phyloP scores from a whole-genome alignment of 2,888 invertebrate species.

The Pteria penguin region DNA sequence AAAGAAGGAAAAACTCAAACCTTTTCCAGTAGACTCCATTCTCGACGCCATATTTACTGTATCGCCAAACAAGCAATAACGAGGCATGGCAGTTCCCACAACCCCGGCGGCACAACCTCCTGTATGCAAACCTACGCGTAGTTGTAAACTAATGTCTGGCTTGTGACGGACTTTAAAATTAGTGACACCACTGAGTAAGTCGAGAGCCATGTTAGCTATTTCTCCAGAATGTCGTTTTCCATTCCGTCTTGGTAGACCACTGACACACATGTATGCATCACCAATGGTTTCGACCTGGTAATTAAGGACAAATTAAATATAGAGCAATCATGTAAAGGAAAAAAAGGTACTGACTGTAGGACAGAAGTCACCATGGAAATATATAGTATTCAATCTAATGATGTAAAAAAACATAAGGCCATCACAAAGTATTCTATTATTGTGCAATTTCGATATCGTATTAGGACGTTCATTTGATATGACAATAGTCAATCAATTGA shows the following conservation, averaged over 20 bases:
- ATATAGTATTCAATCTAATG: no score
- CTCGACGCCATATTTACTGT: slow-evolving; percentile 74
- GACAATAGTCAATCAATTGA: no score
- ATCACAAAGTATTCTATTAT: no score
- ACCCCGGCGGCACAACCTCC: slow-evolving; percentile 78
- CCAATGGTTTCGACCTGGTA: slow-evolving; percentile 78
- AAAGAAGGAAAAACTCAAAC: no score
- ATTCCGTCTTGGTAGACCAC: slow-evolving; percentile 74
- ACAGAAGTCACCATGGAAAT: no score
- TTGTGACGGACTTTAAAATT: slow-evolving; percentile 73
- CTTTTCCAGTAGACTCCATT: slow-evolving; percentile 75
- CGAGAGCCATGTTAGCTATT: slow-evolving; percentile 78
- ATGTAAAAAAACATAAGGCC: no score
- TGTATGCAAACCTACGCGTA: slow-evolving; percentile 75
- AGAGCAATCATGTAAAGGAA: no score
- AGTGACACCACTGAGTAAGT: slow-evolving; percentile 73
- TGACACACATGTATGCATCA: slow-evolving; percentile 78
- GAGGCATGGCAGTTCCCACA: slow-evolving; percentile 73
- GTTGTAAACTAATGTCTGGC: slow-evolving; percentile 68
- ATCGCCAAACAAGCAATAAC: slow-evolving; percentile 75
- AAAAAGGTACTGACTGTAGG: no score
- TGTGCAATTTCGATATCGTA: no score
- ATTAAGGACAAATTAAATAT: background rate
- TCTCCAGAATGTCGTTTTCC: slow-evolving; percentile 74
- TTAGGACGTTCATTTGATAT: no score